phyloP scores from a whole-genome alignment of 2,888 invertebrate genomes.

The Noctua comes region DNA sequence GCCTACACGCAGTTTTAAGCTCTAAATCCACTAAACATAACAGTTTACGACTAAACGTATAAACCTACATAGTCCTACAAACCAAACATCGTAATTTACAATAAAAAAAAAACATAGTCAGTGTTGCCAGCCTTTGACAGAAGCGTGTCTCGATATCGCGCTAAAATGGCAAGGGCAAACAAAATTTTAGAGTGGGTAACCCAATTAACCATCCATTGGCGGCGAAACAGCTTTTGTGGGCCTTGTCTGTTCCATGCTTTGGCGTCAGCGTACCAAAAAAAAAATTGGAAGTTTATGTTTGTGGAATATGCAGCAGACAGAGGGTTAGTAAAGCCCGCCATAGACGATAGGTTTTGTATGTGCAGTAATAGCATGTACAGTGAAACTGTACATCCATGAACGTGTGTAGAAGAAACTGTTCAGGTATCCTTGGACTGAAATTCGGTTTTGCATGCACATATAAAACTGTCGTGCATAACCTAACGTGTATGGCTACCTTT shows the following conservation, averaged over 20 bases:
- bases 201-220: slow-evolving; percentile 41
- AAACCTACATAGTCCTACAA: neutral
- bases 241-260: slow-evolving; percentile 24
- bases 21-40: neutral
- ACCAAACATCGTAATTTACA: slow-evolving; percentile 22
- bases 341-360: neutral
- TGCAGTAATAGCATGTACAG: neutral
- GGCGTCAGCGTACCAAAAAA: neutral
- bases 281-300: neutral
- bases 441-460: neutral
- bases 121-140: slow-evolving; percentile 1
- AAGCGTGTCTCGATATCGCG: slow-evolving; percentile 19
- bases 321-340: neutral
- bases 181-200: slow-evolving; percentile 36
- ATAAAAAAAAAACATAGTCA: neutral
- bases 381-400: neutral
- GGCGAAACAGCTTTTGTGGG: slow-evolving; percentile 32
- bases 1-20: neutral
- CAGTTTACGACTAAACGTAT: neutral
- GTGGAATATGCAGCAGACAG: slow-evolving; percentile 21
- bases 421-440: neutral
- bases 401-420: neutral
- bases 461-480: neutral
- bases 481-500: neutral
- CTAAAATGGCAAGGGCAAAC: slow-evolving; percentile 29